Evolutionary conservation across 2,113 vertebrate species (phyloP), one percentile per base, ranked within the genome.

Genomic region (Equus quagga): DNA sequence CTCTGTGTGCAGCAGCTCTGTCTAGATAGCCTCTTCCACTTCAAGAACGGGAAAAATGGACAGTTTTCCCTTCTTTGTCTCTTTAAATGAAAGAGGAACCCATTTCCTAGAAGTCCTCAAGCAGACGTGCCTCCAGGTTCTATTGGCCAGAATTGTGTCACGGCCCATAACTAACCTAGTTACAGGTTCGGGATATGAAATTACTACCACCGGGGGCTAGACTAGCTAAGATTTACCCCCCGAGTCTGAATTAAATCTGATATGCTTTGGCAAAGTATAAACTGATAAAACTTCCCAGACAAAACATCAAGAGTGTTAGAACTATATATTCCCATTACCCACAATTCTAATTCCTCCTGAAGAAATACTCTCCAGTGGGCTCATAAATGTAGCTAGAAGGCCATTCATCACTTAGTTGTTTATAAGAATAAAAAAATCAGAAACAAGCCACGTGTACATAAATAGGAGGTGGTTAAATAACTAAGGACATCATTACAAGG

Each of bases 381-480:
- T 83, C 62, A 44, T 2, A 83, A 62, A 49, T 23, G 1, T 36
- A 88, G 51, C n/a, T 28, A 87, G 24, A 80, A 79, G 36, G 15
- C 46, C 64, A 4, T 31, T 96, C 31, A 81, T 60, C 41, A 75
- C 41, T 86, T 46, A 62, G 14, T 41, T 56, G 6, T 60, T 78
- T 49, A 24, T n/a, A 86, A 64, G 15, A 96, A 84, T 33, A 56
- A 80, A 95, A 95, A n/a, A 54, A 64, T 86, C 26, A 82, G 69
- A 91, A 88, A 62, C 6, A 46, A 72, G 62, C 12, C 28, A 80
- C 14, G 31, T 11, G 17, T 36, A 72, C n/a, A 88, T 69, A 93
- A 88, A 36, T 79, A 60, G 79, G 46, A 83, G 3, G 3, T 36
- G 54, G 36, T 46, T 91, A 79, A 79, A 44, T n/a, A 80, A 67